Evolutionary conservation across 2,797 vertebrate genomes (phyloP).

Genomic region (Xiphophorus birchmanni): DNA sequence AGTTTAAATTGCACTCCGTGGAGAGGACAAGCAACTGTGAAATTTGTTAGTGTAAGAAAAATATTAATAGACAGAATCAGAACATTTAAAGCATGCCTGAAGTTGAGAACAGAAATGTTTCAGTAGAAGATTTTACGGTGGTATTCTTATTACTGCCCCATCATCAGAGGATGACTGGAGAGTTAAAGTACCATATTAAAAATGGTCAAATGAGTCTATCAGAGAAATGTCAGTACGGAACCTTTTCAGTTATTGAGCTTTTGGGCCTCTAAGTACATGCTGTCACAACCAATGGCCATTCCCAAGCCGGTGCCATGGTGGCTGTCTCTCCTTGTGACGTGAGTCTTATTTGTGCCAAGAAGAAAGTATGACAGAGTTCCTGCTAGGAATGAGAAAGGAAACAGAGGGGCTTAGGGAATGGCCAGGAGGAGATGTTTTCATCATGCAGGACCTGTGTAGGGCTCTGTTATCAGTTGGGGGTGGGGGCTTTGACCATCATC

Average conservation of each 20-base stretch:
- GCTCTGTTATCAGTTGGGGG: slow-evolving; percentile 5
- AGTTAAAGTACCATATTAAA: neutral
- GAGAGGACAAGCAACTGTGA: neutral
- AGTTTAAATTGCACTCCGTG: neutral
- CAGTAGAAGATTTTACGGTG: neutral
- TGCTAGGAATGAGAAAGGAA: neutral
- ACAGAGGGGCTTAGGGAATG: neutral
- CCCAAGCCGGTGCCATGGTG: neutral
- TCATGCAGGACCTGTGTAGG: neutral
- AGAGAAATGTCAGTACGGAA: neutral
- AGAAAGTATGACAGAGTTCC: neutral
- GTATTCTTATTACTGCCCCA: neutral
- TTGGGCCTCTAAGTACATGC: neutral
- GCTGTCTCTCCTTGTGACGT: neutral
- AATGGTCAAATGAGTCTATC: neutral
- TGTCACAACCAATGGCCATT: neutral
- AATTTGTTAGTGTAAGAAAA: too few species aligned
- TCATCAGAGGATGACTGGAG: neutral
- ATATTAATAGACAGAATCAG: neutral
- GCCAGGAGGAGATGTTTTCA: neutral
- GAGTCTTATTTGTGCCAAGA: neutral
- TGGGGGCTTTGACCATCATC: slow-evolving; percentile 2
- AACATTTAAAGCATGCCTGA: neutral
- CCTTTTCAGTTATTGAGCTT: neutral
- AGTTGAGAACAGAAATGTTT: neutral